These are phyloP conservation scores for Xylota segnis DNA, from an alignment of 2,888 invertebrate species.

Conservation along the genomic window DNA sequence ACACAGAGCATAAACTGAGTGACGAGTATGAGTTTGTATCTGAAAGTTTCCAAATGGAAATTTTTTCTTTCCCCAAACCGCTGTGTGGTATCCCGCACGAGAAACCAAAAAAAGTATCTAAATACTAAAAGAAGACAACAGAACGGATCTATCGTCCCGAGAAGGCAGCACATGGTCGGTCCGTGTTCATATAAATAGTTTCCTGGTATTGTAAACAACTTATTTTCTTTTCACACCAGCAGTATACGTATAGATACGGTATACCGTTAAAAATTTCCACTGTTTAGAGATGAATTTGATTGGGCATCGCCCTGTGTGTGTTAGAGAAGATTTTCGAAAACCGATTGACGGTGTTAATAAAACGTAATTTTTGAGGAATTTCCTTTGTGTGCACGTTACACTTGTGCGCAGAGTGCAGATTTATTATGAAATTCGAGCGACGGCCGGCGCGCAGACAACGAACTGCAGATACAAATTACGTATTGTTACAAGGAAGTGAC, in stretches of 20 bases:
- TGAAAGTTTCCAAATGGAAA: conserved; percentile 21
- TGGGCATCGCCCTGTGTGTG: neutral
- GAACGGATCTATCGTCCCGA: conserved; percentile 35
- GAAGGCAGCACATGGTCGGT: conserved; percentile 30
- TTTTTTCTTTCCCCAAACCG: conserved; percentile 1
- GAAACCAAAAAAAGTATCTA: neutral
- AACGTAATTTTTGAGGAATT: conserved; percentile 35
- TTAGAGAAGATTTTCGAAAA: conserved; percentile 22
- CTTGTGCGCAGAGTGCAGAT: conserved; percentile 42
- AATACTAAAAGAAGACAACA: neutral
- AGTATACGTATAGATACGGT: neutral
- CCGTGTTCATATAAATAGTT: conserved; percentile 30
- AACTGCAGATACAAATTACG: conserved; percentile 19
- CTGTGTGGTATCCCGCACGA: conserved; percentile 18
- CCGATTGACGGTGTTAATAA: conserved; percentile 21
- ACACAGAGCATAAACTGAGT: conserved; percentile 12
- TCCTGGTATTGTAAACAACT: conserved; percentile 35
- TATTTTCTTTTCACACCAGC: conserved; percentile 16
- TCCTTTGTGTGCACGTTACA: conserved; percentile 39
- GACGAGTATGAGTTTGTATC: neutral
- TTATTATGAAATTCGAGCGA: conserved; percentile 46
- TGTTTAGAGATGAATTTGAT: conserved; percentile 22
- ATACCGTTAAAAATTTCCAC: conserved; percentile 12
- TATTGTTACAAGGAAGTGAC: conserved; percentile 43
- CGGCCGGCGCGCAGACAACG: conserved; percentile 1